A percentile compares a stretch with the other conserved stretches of the same genome.
Conservation (phyloP, 2,113 vertebrate species). For the Pituophis catenifer region DNA sequence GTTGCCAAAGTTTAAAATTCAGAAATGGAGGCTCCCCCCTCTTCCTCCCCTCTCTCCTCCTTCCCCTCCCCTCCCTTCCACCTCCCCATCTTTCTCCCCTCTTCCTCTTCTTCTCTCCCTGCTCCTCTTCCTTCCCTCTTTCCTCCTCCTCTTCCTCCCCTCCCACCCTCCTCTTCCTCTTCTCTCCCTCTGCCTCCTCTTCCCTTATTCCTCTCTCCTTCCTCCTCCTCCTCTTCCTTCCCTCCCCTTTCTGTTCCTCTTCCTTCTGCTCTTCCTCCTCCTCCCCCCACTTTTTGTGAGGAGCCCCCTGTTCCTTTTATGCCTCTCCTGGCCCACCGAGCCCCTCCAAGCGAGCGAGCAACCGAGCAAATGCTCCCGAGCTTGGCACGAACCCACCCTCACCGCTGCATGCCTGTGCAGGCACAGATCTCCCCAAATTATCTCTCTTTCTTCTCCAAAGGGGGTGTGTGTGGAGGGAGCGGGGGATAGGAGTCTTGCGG, state of each 20-base stretch:
- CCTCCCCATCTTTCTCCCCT: no score
- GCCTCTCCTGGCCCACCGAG: neutral
- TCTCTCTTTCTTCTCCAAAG: slow-evolving; percentile 89
- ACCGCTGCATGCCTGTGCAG: slow-evolving; percentile 87
- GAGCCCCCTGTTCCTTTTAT: neutral
- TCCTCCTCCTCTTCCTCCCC: accelerated
- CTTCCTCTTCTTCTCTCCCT: neutral
- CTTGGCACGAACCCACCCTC: slow-evolving; percentile 69
- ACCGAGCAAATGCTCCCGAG: slow-evolving; percentile 42
- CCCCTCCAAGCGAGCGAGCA: no score
- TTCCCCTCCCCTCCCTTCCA: no score
- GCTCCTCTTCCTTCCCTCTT: accelerated
- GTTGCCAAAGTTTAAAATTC: no score
- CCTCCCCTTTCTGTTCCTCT: no score
- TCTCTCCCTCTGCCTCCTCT: no score
- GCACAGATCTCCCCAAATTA: slow-evolving; percentile 91
- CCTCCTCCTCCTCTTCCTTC: neutral
- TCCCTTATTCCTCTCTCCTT: neutral
- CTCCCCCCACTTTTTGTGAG: neutral
- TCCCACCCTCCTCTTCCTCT: no score
- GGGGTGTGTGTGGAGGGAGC: slow-evolving; percentile 70
- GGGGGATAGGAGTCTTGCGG: slow-evolving; percentile 47
- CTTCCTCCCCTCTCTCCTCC: no score
- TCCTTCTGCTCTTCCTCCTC: no score
- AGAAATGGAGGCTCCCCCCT: no score